phyloP scores from a whole-genome alignment of 2,797 vertebrate species.

The Sardinella longiceps region DNA sequence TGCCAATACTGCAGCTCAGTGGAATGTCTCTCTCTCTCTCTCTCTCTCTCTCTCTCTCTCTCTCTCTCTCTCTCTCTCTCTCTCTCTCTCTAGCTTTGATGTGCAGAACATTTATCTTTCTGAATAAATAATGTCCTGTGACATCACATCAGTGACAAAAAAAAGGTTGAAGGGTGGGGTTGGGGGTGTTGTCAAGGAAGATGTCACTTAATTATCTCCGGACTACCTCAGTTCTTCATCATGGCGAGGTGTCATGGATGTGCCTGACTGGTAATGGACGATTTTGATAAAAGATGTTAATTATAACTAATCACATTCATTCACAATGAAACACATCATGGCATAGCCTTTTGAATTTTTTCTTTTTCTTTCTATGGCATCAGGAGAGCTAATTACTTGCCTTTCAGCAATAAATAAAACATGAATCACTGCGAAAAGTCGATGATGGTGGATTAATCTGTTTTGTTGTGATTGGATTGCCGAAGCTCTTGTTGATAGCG shows the following conservation, averaged over 20 bases:
- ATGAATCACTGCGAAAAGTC: background rate
- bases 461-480: background rate
- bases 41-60: too few species aligned
- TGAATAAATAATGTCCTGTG: background rate
- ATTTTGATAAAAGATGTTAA: slow-evolving; percentile 25
- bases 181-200: background rate
- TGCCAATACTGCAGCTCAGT: slow-evolving; percentile 39
- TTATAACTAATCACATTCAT: slow-evolving; percentile 12
- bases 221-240: background rate
- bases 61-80: too few species aligned
- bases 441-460: background rate
- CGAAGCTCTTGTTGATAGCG: background rate
- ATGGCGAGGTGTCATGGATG: background rate
- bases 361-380: background rate
- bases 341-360: background rate
- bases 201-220: background rate
- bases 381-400: slow-evolving; percentile 20
- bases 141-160: background rate
- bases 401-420: slow-evolving; percentile 19
- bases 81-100: slow-evolving; percentile 1
- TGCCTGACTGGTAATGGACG: background rate
- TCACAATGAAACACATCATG: background rate
- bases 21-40: slow-evolving; percentile 3
- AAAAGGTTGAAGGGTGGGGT: background rate
- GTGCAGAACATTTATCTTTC: background rate